These are phyloP conservation scores for Danio aesculapii DNA, from an alignment of 2,797 vertebrate genomes.

Conservation along the genomic window DNA sequence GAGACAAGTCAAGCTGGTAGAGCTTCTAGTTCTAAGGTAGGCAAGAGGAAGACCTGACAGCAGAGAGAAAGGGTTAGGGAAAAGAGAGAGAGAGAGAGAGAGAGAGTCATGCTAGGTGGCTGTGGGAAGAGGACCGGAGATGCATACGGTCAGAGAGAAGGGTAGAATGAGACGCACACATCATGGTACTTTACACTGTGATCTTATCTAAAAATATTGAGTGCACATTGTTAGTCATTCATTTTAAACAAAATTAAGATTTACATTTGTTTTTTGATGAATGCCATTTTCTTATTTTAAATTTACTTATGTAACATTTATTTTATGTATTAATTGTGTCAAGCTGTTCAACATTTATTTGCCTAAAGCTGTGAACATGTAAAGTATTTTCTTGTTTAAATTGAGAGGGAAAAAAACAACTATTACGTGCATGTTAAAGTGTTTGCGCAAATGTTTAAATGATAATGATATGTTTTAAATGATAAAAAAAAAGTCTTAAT, in stretches of 20 bases:
- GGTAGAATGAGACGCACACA: conserved; percentile 24
- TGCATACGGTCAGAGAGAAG: conserved; percentile 18
- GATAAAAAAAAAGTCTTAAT: too few species aligned
- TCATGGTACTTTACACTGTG: not conserved
- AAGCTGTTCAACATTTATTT: not conserved
- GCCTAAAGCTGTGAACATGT: conserved; percentile 10
- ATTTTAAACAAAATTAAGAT: not conserved
- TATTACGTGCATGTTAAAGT: too few species aligned
- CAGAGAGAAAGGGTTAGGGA: conserved; percentile 88
- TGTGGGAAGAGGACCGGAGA: conserved; percentile 49
- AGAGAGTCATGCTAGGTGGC: conserved; percentile 66
- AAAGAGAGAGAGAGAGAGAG: conserved; percentile 66
- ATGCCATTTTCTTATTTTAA: not conserved
- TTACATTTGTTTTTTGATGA: not conserved
- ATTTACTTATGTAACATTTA: not conserved
- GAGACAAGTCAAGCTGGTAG: conserved; percentile 96
- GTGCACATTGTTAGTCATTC: not conserved
- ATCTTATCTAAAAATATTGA: conserved; percentile 5
- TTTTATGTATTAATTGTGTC: not conserved
- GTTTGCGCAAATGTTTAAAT: too few species aligned
- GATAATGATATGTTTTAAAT: too few species aligned
- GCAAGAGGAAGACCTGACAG: conserved; percentile 94
- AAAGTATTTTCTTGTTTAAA: not conserved
- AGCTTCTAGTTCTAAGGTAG: conserved; percentile 99
- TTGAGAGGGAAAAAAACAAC: too few species aligned